These are phyloP conservation scores for Philonicus albiceps DNA, from an alignment of 2,888 invertebrate species.

Conservation along the genomic window DNA sequence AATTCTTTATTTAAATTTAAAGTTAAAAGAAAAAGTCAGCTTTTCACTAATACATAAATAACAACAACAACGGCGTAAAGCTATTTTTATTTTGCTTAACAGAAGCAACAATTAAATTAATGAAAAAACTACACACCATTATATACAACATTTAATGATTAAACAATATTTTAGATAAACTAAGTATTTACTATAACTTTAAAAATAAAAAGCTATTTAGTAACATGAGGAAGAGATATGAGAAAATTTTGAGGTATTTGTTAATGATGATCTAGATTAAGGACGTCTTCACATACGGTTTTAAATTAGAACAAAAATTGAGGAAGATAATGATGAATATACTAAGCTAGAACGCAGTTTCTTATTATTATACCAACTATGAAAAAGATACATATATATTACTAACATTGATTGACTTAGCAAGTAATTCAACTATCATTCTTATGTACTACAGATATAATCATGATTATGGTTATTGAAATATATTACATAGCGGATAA, in stretches of 20 bases:
- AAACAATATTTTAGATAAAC: conserved; percentile 34
- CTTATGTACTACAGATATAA: conserved; percentile 35
- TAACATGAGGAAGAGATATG: background rate
- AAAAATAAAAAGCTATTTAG: background rate
- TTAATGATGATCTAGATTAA: conserved; percentile 28
- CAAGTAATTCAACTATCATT: conserved; percentile 33
- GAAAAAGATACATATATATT: conserved; percentile 13
- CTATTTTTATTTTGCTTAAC: background rate
- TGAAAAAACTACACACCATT: conserved; percentile 8
- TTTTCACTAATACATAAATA: background rate
- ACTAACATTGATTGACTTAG: conserved; percentile 13
- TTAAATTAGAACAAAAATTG: conserved; percentile 18
- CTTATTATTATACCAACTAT: conserved; percentile 21
- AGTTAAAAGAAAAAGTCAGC: background rate
- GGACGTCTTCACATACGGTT: conserved; percentile 32
- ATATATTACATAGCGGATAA: conserved; percentile 33
- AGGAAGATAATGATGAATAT: conserved; percentile 22
- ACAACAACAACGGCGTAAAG: background rate
- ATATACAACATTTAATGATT: conserved; percentile 13
- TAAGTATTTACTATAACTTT: conserved; percentile 20
- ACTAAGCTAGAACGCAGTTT: conserved; percentile 10
- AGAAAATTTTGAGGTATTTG: conserved; percentile 3
- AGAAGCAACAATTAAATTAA: background rate
- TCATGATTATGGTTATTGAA: conserved; percentile 33
- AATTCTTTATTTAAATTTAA: background rate